Evolutionary conservation across 2,888 invertebrate genomes (phyloP).

Genomic region (Danaus chrysippus): DNA sequence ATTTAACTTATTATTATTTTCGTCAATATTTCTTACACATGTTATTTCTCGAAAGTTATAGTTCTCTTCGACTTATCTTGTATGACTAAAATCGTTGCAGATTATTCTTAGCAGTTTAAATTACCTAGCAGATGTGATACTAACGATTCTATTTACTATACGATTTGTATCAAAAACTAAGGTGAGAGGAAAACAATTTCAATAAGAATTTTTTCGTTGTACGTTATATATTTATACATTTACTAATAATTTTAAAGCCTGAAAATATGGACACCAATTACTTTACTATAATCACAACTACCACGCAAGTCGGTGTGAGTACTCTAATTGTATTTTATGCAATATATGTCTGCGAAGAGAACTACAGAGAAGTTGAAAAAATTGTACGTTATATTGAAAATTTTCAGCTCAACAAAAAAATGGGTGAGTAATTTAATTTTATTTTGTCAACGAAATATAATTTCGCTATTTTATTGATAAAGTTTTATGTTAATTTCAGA

Average conservation of each 20-base stretch:
- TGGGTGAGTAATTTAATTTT: slow-evolving; percentile 24
- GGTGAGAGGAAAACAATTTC: slow-evolving; percentile 17
- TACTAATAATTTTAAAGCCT: slow-evolving; percentile 1
- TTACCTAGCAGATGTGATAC: slow-evolving; percentile 26
- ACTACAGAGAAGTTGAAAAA: slow-evolving; percentile 19
- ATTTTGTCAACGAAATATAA: too few relatives aligned
- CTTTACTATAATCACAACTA: too few relatives aligned
- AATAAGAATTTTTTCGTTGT: background rate
- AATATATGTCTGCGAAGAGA: slow-evolving; percentile 20
- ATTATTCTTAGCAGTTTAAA: slow-evolving; percentile 20
- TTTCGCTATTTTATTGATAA: too few relatives aligned
- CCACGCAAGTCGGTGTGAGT: slow-evolving; percentile 11
- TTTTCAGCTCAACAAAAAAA: too few relatives aligned
- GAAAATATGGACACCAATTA: background rate
- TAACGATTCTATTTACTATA: slow-evolving; percentile 26
- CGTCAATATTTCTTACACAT: background rate
- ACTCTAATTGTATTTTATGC: too few relatives aligned
- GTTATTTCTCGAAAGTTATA: background rate
- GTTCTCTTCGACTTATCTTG: background rate
- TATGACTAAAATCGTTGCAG: slow-evolving; percentile 26
- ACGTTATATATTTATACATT: background rate
- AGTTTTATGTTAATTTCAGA: too few relatives aligned
- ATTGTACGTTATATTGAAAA: slow-evolving; percentile 18
- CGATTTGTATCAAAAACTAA: slow-evolving; percentile 25
- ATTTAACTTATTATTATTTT: background rate